Evolutionary conservation across 1,140 invertebrate genomes (phyloP).

Genomic region (Apolygus lucorum): DNA sequence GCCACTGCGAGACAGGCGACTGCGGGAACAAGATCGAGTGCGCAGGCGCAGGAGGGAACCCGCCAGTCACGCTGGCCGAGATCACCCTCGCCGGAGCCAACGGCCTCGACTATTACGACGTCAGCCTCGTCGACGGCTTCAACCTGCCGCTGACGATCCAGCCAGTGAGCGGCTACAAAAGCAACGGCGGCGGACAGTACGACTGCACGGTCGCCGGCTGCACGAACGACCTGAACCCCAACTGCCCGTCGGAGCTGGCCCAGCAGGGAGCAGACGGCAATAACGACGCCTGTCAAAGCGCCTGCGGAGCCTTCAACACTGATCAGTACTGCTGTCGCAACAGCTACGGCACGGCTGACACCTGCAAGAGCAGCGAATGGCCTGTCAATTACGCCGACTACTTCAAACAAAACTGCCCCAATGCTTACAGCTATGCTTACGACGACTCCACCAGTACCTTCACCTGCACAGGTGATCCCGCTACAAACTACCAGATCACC

Average conservation of each 20-base stretch:
- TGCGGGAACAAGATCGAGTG: conserved; percentile 41
- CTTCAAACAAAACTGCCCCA: conserved; percentile 42
- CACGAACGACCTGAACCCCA: conserved; percentile 37
- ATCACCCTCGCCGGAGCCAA: conserved; percentile 38
- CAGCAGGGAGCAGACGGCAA: conserved; percentile 31
- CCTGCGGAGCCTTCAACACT: conserved; percentile 41
- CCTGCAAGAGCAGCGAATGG: conserved; percentile 38
- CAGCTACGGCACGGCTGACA: conserved; percentile 38
- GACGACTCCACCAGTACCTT: conserved; percentile 41
- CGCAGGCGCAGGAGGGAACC: conserved; percentile 40
- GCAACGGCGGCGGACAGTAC: conserved; percentile 36
- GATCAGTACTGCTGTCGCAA: conserved; percentile 44
- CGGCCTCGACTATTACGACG: conserved; percentile 42
- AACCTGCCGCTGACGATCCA: conserved; percentile 31
- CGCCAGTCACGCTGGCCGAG: conserved; percentile 42
- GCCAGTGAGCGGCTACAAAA: conserved; percentile 22
- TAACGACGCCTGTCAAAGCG: conserved; percentile 44
- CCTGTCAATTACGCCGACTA: conserved; percentile 38
- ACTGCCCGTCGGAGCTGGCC: conserved; percentile 39
- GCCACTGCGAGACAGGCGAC: conserved; percentile 40
- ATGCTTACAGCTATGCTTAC: conserved; percentile 37
- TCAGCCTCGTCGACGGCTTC: conserved; percentile 43
- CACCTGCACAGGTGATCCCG: conserved; percentile 34
- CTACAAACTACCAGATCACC: conserved; percentile 23
- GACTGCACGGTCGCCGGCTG: conserved; percentile 39